phyloP scores from a whole-genome alignment of 2,888 invertebrate species.

The Itoplectis maculator region DNA sequence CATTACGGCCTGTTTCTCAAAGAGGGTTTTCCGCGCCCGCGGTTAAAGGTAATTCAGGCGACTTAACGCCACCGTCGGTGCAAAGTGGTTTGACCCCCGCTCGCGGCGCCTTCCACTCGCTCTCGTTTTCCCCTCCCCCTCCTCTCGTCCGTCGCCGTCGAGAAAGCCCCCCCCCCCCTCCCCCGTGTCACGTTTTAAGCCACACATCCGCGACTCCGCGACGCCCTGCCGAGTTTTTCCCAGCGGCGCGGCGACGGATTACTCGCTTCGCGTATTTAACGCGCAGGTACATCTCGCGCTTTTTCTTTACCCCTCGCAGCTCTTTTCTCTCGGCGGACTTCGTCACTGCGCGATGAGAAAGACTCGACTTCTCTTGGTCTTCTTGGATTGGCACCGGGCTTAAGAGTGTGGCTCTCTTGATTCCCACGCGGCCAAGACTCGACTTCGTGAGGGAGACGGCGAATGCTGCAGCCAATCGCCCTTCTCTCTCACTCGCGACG shows the following conservation, averaged over 20 bases:
- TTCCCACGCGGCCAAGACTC: no score
- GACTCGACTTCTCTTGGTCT: no score
- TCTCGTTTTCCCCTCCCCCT: conserved; percentile 16
- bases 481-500: no score
- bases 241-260: background rate
- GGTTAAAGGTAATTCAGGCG: conserved; percentile 65
- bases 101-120: conserved; percentile 9
- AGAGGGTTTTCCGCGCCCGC: conserved; percentile 59
- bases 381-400: no score
- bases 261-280: no score
- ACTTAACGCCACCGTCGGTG: conserved; percentile 63
- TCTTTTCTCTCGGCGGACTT: no score
- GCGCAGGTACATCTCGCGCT: background rate
- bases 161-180: conserved; percentile 7
- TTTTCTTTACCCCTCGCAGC: background rate
- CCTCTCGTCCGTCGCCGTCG: conserved; percentile 15
- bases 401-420: no score
- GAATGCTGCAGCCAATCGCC: no score
- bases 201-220: conserved; percentile 21
- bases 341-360: no score
- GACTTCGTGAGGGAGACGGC: no score
- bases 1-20: conserved; percentile 61
- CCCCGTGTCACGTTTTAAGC: conserved; percentile 42
- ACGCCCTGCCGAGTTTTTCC: background rate
- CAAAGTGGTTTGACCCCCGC: conserved; percentile 62